Base-by-base conservation (phyloP, 2,113 vertebrate species). In the Engraulis encrasicolus region DNA sequence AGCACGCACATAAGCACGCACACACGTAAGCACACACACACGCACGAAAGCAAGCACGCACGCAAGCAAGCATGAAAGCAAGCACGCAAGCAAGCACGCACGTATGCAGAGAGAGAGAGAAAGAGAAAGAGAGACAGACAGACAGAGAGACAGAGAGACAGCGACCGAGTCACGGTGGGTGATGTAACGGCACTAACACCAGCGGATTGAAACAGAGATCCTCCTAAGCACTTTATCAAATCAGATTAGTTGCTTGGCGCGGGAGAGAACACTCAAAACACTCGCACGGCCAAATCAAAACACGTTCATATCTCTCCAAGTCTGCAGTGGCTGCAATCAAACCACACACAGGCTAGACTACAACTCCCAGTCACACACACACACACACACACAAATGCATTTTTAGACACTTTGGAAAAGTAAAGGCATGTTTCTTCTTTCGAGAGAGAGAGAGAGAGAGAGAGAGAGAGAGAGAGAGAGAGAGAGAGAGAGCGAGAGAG, bases 121-220 rank as follows among this genome's bases (percentile, higher is more conserved):
- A n/a, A n/a, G n/a, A n/a, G n/a, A n/a, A n/a, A n/a, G n/a, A n/a
- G n/a, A n/a, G n/a, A n/a, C n/a, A n/a, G n/a, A n/a, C n/a, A 74
- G 71, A 61, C 15, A n/a, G n/a, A n/a, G n/a, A n/a, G n/a, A n/a
- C n/a, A n/a, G n/a, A n/a, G n/a, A n/a, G n/a, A n/a, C n/a, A n/a
- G n/a, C n/a, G n/a, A n/a, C n/a, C n/a, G n/a, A 66, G 78, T 83
- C 37, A 6, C 78, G 81, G 82, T 87, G 85, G 79, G 85, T 94
- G 94, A 95, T 92, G 92, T 93, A 95, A 95, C 87, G 54, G 50
- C 84, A 85, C 85, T 90, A 89, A 93, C 90, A 88, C 85, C 89
- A 81, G 50, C 5, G 82, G 90, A 92, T 91, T 92, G 91, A 91
- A 92, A 91, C 87, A n/a, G 84, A 89, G 90, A 92, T 93, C 89